Evolutionary conservation across 2,888 invertebrate species (phyloP).

Genomic region (Cantharis rustica): DNA sequence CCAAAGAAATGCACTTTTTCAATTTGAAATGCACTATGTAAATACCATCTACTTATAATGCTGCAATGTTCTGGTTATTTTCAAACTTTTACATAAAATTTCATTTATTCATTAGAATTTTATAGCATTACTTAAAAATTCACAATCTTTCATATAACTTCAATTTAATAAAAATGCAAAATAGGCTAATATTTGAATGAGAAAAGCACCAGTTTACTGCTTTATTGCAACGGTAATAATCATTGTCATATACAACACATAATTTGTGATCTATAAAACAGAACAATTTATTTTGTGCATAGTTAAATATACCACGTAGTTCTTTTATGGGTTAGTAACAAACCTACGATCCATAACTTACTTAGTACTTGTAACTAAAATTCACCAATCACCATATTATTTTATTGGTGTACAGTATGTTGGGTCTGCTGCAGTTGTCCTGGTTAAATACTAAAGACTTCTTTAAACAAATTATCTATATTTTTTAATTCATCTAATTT

Average conservation of each 20-base stretch:
- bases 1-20: constrained; percentile 37
- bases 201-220: neutral
- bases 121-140: neutral
- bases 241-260: neutral
- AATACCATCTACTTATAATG: constrained; percentile 20
- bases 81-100: constrained; percentile 6
- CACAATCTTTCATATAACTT: neutral
- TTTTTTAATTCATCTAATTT: no score
- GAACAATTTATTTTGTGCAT: no score
- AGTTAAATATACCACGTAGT: no score
- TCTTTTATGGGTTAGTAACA: no score
- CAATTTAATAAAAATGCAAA: constrained; percentile 9
- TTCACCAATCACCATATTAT: no score
- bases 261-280: no score
- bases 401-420: no score
- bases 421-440: no score
- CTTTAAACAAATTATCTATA: no score
- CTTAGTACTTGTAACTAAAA: no score
- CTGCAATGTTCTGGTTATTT: constrained; percentile 15
- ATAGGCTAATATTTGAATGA: neutral
- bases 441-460: no score
- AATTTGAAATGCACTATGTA: constrained; percentile 27
- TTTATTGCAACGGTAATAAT: neutral
- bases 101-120: neutral
- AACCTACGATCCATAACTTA: no score